These are phyloP conservation scores for Ormyrus pomaceus DNA, from an alignment of 2,888 invertebrate genomes.

Conservation along the genomic window DNA sequence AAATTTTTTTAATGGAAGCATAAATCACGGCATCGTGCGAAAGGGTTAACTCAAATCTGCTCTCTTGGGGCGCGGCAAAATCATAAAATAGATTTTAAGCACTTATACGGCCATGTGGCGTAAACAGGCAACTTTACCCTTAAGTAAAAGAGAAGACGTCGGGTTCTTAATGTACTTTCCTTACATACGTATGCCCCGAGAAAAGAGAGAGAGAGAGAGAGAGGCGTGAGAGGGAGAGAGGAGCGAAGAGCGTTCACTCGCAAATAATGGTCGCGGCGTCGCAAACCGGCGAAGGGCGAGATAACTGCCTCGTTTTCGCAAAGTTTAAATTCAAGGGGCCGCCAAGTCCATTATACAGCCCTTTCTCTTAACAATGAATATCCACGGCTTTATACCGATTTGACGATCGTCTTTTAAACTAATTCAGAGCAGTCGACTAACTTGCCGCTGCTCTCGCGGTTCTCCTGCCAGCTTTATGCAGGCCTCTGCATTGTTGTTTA, in stretches of 20 bases:
- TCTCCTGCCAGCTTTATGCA: slow-evolving; percentile 3
- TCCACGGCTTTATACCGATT: slow-evolving; percentile 50
- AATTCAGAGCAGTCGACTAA: slow-evolving; percentile 24
- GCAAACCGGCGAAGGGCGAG: slow-evolving; percentile 45
- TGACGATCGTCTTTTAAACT: slow-evolving; percentile 50
- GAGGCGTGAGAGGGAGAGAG: neutral
- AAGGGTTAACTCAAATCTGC: slow-evolving; percentile 34
- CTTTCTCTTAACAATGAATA: slow-evolving; percentile 47
- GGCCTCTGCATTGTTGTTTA: slow-evolving; percentile 41
- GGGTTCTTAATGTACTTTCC: slow-evolving; percentile 54
- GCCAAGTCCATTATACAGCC: slow-evolving; percentile 37
- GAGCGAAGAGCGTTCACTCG: slow-evolving; percentile 7
- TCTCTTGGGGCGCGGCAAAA: slow-evolving; percentile 21
- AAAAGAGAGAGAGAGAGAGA: neutral
- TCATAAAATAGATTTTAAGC: slow-evolving; percentile 54
- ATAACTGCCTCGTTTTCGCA: slow-evolving; percentile 53
- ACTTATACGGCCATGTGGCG: slow-evolving; percentile 32
- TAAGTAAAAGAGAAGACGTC: slow-evolving; percentile 54
- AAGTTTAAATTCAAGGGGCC: slow-evolving; percentile 52
- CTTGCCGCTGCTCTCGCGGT: neutral
- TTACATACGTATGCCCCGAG: slow-evolving; percentile 33
- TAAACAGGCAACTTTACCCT: slow-evolving; percentile 31
- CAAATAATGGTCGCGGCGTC: slow-evolving; percentile 48
- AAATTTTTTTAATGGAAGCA: too few species aligned
- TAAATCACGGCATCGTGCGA: slow-evolving; percentile 18